Percentiles rank a stretch among this genome's conserved stretches.
These are phyloP conservation scores for Alligator mississippiensis DNA, from an alignment of 2,113 vertebrate species.

Conservation along the genomic window DNA sequence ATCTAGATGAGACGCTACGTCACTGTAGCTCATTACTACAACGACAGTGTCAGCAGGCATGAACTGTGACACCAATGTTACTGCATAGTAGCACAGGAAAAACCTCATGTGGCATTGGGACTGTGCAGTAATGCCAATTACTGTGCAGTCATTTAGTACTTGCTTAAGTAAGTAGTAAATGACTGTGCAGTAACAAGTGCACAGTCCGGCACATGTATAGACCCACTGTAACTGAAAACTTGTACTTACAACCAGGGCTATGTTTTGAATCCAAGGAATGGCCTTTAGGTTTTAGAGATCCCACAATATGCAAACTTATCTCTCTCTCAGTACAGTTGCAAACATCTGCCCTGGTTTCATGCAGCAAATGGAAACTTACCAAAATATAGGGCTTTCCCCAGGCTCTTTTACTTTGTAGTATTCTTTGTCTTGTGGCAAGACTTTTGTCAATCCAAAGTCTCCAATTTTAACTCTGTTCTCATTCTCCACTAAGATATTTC, in stretches of 20 bases:
- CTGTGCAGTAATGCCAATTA: too few relatives aligned
- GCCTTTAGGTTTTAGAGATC: not conserved
- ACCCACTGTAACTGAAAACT: not conserved
- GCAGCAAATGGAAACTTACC: constrained; percentile 80
- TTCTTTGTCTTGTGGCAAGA: constrained; percentile 96
- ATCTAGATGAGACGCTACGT: too few relatives aligned
- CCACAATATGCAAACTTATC: not conserved
- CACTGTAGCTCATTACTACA: too few relatives aligned
- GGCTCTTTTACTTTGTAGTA: constrained; percentile 98
- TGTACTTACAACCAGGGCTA: not conserved
- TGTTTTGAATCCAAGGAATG: not conserved
- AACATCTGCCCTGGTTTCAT: not conserved
- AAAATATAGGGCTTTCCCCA: constrained; percentile 98
- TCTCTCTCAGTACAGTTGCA: not conserved
- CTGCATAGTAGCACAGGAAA: too few relatives aligned
- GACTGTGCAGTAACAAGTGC: too few relatives aligned
- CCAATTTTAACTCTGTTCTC: constrained; percentile 98
- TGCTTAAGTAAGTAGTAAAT: too few relatives aligned
- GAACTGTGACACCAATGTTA: too few relatives aligned
- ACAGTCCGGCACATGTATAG: too few relatives aligned
- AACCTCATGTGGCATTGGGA: too few relatives aligned
- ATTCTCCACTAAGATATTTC: constrained; percentile 97
- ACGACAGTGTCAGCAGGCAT: too few relatives aligned
- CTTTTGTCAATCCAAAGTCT: constrained; percentile 97
- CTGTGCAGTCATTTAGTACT: too few relatives aligned